Base-by-base conservation (phyloP, 2,888 invertebrate genomes). In the Conchocele bisecta region DNA sequence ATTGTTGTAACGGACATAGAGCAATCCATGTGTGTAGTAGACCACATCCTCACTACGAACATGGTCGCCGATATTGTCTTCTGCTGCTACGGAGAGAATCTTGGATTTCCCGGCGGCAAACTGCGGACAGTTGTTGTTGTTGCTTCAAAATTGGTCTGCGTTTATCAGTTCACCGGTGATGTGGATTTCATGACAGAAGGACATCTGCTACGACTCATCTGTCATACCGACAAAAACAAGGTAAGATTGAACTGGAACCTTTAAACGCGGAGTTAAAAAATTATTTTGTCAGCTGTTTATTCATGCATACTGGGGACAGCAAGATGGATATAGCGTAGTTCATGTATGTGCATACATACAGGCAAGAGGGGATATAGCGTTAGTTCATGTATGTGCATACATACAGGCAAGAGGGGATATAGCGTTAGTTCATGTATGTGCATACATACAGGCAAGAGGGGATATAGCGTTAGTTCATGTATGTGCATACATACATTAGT, bases 41-140 rank as follows among this genome's bases (percentile, higher is more conserved):
- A 42, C 9, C 29, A 41, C 26, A 15, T 59, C 11, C 15, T 59
- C 3, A 20, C 15, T 0, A 9, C 3, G 11, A 7, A 41, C 0
- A 39, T 35, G n/a, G 53, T 37, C 1, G 39, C 37, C 13, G 35
- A 37, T 17, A 42, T 51, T 46, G 64, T 59, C 41, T 57, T 75
- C 15, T 59, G 64, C 22, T 65, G 68, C 35, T 60, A 54, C 48
- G 75, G 75, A n/a, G 53, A 71, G 26, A 44, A 60, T 15, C 46
- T 75, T 0, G 71, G 71, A 35, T 22, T 20, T n/a, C 56, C 37
- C 24, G 28, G 41, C 0, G 35, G 67, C 48, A 35, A 28, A 41
- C 56, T 68, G 9, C 28, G 41, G 6, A 17, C 48, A 24, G 24
- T 75, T 3, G 61, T 59, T 2, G 20, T 75, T 5, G 41, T 67